Evolutionary conservation across 2,888 invertebrate species (phyloP), one percentile per base, ranked within the genome.

Genomic region (Tinea pellionella): DNA sequence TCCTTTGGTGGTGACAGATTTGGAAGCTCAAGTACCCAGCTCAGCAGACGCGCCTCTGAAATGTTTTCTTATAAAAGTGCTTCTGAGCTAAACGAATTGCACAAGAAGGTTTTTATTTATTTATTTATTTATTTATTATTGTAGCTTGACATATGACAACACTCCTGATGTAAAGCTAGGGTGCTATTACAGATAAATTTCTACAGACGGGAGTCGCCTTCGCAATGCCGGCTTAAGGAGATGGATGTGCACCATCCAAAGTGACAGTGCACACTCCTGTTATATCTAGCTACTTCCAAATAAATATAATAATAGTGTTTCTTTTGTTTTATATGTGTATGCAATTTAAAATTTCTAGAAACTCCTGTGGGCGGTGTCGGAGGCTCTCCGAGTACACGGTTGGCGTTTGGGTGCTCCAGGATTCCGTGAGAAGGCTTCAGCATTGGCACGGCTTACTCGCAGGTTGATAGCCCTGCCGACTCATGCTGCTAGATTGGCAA

Each of bases 291-390:
- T n/a, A n/a, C n/a, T n/a, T n/a, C n/a, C n/a, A n/a, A n/a, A n/a
- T n/a, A n/a, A n/a, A 24, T 24, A 24, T 24, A 24, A 24, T 24
- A 24, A 24, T 24, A 3, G 24, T 24, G 6, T 24, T 24, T 24
- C 6, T 3, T 6, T 3, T 24, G 6, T 6, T 24, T n/a, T n/a
- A n/a, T 3, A 24, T 6, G 6, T 24, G 6, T 24, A 24, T 2
- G 2, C 6, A 37, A 37, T 9, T 6, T 9, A 37, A 2, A 37
- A 37, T 37, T 37, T 55, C n/a, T 19, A 93, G 93, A 95, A 95
- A 89, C 82, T 95, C 24, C 79, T 94, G 15, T 94, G 94, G 94
- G 94, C 94, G 0, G 93, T 94, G 3, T 92, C 94, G 1, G 92
- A 93, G 69, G 93, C 94, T 0, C 79, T 95, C 15, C 90, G 93